phyloP scores from a whole-genome alignment of 2,113 vertebrate species.

The Chlorodrepanis virens region DNA sequence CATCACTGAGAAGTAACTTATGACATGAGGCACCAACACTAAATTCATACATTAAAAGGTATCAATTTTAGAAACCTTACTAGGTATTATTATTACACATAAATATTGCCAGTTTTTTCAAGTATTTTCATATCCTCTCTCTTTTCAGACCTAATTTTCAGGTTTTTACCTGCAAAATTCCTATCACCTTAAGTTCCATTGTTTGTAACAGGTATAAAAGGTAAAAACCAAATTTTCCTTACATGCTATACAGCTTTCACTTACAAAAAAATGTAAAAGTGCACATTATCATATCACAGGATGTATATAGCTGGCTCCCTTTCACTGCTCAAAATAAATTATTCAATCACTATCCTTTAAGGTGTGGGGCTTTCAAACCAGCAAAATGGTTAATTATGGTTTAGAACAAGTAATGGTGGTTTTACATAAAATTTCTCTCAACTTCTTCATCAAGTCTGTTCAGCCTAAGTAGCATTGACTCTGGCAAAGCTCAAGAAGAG shows the following conservation, averaged over 20 bases:
- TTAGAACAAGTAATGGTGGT: neutral
- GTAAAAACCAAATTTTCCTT: neutral
- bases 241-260: neutral
- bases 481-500: neutral
- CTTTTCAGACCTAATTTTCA: neutral
- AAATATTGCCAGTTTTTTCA: neutral
- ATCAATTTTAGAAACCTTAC: neutral
- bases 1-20: neutral
- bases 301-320: neutral
- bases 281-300: neutral
- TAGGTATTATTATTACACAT: neutral
- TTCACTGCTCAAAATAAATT: neutral
- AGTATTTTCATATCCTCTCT: neutral
- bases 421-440: neutral
- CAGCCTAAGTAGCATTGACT: neutral
- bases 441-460: neutral
- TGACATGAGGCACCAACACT: neutral
- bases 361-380: neutral
- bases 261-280: neutral
- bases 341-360: neutral
- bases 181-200: neutral
- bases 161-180: neutral
- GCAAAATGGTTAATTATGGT: neutral
- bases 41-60: neutral
- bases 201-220: neutral